Conservation (phyloP, 2,113 vertebrate genomes). For the Charina bottae region DNA sequence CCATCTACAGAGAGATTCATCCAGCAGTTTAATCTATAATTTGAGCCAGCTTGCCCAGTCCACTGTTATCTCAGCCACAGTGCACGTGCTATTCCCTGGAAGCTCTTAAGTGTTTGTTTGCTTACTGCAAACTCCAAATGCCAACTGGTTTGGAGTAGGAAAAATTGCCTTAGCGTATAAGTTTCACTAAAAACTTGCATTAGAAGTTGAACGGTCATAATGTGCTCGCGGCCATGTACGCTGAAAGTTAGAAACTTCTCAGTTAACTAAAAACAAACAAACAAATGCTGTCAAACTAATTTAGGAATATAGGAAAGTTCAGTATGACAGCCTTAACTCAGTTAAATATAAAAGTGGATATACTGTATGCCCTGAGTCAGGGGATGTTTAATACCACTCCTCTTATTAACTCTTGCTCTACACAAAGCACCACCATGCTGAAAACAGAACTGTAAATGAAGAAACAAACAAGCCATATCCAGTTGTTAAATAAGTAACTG, state of each 20-base stretch:
- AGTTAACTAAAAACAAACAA: slow-evolving; percentile 25
- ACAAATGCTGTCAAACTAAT: background rate
- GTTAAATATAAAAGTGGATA: slow-evolving; percentile 36
- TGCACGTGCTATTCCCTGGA: background rate
- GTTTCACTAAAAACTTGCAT: slow-evolving; percentile 29
- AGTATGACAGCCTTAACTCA: slow-evolving; percentile 15
- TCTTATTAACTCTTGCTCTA: slow-evolving; percentile 7
- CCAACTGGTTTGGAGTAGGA: slow-evolving; percentile 30
- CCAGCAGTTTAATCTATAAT: slow-evolving; percentile 19
- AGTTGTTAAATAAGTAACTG: slow-evolving; percentile 41
- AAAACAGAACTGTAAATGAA: background rate
- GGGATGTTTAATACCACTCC: background rate
- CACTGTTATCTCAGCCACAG: background rate
- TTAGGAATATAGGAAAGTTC: slow-evolving; percentile 24
- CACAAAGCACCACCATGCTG: background rate
- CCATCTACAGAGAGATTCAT: slow-evolving; percentile 6
- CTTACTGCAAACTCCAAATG: slow-evolving; percentile 28
- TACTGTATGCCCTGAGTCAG: slow-evolving; percentile 11
- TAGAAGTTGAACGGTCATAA: slow-evolving; percentile 21
- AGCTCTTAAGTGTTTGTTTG: slow-evolving; percentile 37
- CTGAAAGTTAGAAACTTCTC: slow-evolving; percentile 7
- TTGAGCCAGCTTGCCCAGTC: background rate
- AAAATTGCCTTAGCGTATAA: background rate
- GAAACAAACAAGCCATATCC: slow-evolving; percentile 31
- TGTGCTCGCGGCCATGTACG: slow-evolving; percentile 13